Evolutionary conservation across 1,140 invertebrate genomes (phyloP), one percentile per base, ranked within the genome.

Genomic region (Drosophila pallidifrons): DNA sequence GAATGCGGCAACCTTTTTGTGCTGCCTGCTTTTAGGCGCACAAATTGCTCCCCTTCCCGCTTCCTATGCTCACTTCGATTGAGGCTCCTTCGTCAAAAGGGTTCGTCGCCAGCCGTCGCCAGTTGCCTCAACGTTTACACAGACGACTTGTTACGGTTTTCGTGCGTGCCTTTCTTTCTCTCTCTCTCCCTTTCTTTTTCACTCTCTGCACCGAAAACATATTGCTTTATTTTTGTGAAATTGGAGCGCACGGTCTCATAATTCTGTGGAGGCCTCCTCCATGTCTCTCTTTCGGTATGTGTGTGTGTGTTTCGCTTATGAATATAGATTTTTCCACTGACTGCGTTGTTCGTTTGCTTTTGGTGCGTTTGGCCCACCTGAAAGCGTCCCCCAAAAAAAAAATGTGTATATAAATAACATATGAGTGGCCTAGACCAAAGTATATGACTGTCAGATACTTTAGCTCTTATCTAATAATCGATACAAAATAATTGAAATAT

Each of bases 281-380:
- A 25, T 25, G 20, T 25, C 20, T 25, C 20, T 25, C 20, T 25
- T 25, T 25, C 20, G 20, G 30, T 8, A 8, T 32, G 63, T 77
- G 65, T 46, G 52, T 71, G 55, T 75, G 60, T 79, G 32, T 77
- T 65, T 57, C 65, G 75, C 65, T 73, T 75, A 73, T 89, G 85
- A 89, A 88, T 89, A 89, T 89, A 89, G 83, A 88, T 88, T 83
- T 87, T 81, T 81, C 72, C 76, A 66, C 61, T 75, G 54, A 75
- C 75, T 86, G 82, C 78, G 69, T 59, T 69, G 61, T 52, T 41
- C 32, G 63, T 28, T 43, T 86, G 79, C 71, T 69, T 64, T 69
- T 25, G 57, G 55, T n/a, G 20, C 49, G 32, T 64, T 65, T 51
- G 46, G 35, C 16, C 32, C 32, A 61, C 71, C 71, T 74, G 57